Base-by-base conservation (phyloP, 1,140 invertebrate species). In the Zaprionus ghesquierei region DNA sequence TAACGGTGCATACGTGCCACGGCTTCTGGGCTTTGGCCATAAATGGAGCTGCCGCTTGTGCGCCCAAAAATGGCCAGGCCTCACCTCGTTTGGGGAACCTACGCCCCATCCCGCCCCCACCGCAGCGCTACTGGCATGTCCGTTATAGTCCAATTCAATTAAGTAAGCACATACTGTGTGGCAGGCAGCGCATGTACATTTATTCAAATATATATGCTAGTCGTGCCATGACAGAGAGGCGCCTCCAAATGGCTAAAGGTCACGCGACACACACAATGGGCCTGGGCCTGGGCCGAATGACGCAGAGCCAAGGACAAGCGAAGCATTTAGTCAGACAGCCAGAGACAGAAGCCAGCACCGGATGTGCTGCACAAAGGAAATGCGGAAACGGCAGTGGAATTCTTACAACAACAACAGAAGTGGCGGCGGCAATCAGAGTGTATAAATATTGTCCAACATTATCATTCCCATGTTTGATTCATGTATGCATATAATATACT, bases 261-360 rank as follows among this genome's bases (percentile, higher is more conserved):
- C 82, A 87, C 82, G 82, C 82, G 55, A 86, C 63, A 50, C 71
- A 75, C 77, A 77, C 72, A n/a, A n/a, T n/a, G n/a, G n/a, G n/a
- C n/a, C n/a, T n/a, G n/a, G n/a, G n/a, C n/a, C n/a, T 86, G 70
- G 50, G 60, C 64, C 27, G 41, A 46, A 18, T 70, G 61, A 51
- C 51, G 44, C 62, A 46, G 56, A 22, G 20, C 62, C 68, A 87
- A 87, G 82, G 82, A 89, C 84, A 85, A 66, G 55, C 12, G 38
- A 33, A 56, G 55, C 60, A 46, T 58, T 63, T 27, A 22, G 51
- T 10, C 50, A 12, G 35, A 4, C 2, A n/a, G n/a, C 4, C 41
- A 10, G 22, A 25, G 22, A 12, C 4, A 13, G 12, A 1, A n/a
- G n/a, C 41, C 18, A 18, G 8, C 18, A 44, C 51, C 65, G 71